These are phyloP conservation scores for Phania funesta DNA, from an alignment of 2,888 invertebrate species.

Conservation along the genomic window DNA sequence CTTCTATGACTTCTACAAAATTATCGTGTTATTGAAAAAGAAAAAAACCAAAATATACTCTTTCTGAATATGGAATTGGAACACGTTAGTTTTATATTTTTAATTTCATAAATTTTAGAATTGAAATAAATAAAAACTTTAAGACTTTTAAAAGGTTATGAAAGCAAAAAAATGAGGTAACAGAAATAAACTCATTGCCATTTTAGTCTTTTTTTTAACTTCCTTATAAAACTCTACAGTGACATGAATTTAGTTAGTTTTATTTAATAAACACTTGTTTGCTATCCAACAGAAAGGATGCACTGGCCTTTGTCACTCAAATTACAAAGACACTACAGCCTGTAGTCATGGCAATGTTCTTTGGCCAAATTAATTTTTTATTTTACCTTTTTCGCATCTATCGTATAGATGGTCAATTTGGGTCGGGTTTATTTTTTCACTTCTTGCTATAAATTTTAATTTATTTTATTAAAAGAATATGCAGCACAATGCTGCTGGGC, in stretches of 20 bases:
- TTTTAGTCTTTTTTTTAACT: not conserved
- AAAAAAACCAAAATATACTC: no score
- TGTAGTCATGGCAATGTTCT: not conserved
- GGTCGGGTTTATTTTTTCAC: constrained; percentile 28
- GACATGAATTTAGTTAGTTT: not conserved
- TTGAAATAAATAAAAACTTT: no score
- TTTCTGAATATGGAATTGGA: no score
- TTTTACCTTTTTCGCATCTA: constrained; percentile 24
- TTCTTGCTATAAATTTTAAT: constrained; percentile 60
- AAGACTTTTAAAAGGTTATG: no score
- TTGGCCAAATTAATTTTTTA: not conserved
- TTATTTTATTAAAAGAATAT: constrained; percentile 59
- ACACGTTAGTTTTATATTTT: no score
- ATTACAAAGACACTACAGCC: constrained; percentile 38
- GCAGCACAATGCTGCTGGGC: not conserved
- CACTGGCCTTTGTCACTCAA: constrained; percentile 38
- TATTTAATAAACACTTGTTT: constrained; percentile 19
- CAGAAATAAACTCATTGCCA: no score
- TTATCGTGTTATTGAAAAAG: no score
- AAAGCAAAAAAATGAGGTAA: no score
- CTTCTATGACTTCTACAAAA: no score
- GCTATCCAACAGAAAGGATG: not conserved
- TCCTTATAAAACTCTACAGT: not conserved
- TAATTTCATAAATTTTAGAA: no score
- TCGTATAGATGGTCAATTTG: constrained; percentile 46